These are phyloP conservation scores for Pristionchus fissidentatus DNA, from an alignment of 2,888 invertebrate species.

Conservation along the genomic window DNA sequence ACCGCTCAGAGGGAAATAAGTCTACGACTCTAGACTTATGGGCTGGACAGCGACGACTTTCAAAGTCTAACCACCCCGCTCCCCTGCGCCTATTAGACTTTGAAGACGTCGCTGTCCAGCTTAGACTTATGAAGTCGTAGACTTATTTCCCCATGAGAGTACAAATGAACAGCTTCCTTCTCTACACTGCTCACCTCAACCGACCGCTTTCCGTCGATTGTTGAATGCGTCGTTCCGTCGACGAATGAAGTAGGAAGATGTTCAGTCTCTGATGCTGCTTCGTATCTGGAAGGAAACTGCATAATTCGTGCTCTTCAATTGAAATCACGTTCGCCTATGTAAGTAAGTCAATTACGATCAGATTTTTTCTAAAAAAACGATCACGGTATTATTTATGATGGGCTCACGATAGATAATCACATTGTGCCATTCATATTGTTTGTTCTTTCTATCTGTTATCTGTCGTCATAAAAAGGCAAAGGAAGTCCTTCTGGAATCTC, in stretches of 20 bases:
- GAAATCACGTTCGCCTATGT: too few relatives aligned
- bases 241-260: slow-evolving; percentile 40
- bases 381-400: neutral
- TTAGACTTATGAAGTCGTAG: too few relatives aligned
- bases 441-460: too few relatives aligned
- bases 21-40: too few relatives aligned
- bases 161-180: neutral
- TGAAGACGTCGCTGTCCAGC: too few relatives aligned
- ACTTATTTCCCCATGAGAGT: too few relatives aligned
- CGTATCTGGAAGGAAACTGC: slow-evolving; percentile 48
- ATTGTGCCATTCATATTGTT: neutral
- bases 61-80: too few relatives aligned
- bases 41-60: too few relatives aligned
- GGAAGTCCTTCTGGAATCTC: neutral
- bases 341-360: neutral
- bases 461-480: neutral
- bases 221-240: slow-evolving; percentile 39
- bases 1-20: too few relatives aligned
- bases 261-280: slow-evolving; percentile 46
- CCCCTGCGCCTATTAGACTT: too few relatives aligned
- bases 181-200: neutral
- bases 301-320: neutral
- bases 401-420: neutral
- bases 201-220: slow-evolving; percentile 6
- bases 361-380: neutral